Evolutionary conservation across 2,113 vertebrate genomes (phyloP), one percentile per base, ranked within the genome.

Genomic region (Pseudorhombus dupliciocellatus): DNA sequence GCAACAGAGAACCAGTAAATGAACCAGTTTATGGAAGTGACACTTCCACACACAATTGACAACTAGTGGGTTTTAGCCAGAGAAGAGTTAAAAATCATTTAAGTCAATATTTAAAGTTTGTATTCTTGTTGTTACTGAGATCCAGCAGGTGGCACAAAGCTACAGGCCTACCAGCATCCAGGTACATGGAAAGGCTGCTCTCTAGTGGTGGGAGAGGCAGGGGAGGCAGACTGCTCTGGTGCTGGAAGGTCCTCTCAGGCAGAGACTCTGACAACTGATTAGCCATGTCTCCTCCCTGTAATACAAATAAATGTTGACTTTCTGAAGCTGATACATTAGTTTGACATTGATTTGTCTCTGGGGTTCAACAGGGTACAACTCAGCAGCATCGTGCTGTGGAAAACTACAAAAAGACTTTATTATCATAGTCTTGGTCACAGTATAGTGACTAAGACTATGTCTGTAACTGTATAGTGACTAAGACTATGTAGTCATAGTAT

Each of bases 201-300:
- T 94, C 93, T 24, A 99, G 93, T 5, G 91, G 63, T 14, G 98
- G 97, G 7, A 99, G 94, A 0, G 97, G 98, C 62, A 99, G 76
- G 0, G 96, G 76, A 21, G 98, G 97, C 71, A 99, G 93, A 26
- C 90, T 93, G 68, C 81, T 88, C 77, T 99, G 97, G 77, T 96
- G 94, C 88, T 98, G 95, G 83, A 99, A 99, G 0, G 97, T 99
- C 71, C 88, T 80, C 86, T 98, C 96, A 18, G 91, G 89, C 4
- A 88, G 22, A 21, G 94, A 87, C 42, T 93, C 93, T 46, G 94
- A 90, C 75, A 95, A 55, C 12, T 93, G 92, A 68, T 94, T 95
- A 37, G 96, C 93, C 97, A 99, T 98, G 55, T 90, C 61, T 62
- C 67, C 60, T 63, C 10, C 58, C 80, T 85, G 44, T 4, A 60